Evolutionary conservation across 1,140 invertebrate species (phyloP), one percentile per base, ranked within the genome.

Genomic region (Drosophila nannoptera): DNA sequence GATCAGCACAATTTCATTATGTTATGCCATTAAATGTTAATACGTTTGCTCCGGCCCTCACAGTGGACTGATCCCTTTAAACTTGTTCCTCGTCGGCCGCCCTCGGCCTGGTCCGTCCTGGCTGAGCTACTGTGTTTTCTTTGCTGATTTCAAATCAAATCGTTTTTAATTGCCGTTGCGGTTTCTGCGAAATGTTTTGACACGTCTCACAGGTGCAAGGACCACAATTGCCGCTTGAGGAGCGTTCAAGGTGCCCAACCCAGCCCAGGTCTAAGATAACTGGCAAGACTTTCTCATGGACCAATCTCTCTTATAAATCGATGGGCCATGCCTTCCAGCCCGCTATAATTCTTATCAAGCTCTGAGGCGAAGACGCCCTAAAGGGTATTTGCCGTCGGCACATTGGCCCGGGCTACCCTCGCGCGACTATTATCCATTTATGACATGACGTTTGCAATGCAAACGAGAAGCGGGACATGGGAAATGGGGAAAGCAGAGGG

Each of bases 101-200:
- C 42, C 12, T 40, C 7, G 29, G 7, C 29, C 29, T 6, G 29
- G 31, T 11, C 32, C 50, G 31, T 11, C 32, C 50, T 61, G 6
- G 8, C 5, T 53, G 12, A 14, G 12, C 14, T 56, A 49, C 64
- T 69, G 29, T 80, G 76, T 86, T 81, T 84, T 80, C 67, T 81
- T 84, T 67, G 58, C 74, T 84, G 73, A 81, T 86, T 86, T 76
- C n/a, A 86, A 84, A 84, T 86, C 76, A 84, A 84, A 84, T 84
- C 77, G 76, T 74, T 86, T 84, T 84, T 84, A 84, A 84, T 84
- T 84, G 76, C 69, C 66, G 66, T 77, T 66, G 38, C 59, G 45
- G 71, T 71, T 84, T 86, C 80, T 40, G 16, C 42, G 80, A 84
- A 86, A 60, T 86, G 69, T 86, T 84, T 59, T 74, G 80, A 84